Percentiles rank a stretch among this genome's conserved stretches.
Evolutionary conservation across 2,113 vertebrate genomes (phyloP).

Genomic region (Erythrocercus mccallii): DNA sequence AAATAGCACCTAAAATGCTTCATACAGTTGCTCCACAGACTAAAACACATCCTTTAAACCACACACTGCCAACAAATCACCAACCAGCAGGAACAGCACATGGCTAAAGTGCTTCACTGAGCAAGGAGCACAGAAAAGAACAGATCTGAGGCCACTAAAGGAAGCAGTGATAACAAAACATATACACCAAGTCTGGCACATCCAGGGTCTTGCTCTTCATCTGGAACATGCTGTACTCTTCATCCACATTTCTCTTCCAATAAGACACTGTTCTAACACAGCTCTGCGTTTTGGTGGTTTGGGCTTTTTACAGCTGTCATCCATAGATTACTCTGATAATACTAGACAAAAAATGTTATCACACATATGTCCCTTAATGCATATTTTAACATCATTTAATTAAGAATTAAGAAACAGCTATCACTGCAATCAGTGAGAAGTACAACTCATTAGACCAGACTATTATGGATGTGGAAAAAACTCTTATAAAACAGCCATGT

Average conservation of each 20-base stretch:
- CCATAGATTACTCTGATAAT: neutral
- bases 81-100: neutral
- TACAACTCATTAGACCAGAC: conserved; percentile 19
- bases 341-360: neutral
- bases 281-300: neutral
- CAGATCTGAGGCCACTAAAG: neutral
- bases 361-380: neutral
- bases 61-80: neutral
- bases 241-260: neutral
- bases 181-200: neutral
- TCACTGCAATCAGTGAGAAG: conserved; percentile 13
- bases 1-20: neutral
- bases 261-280: neutral
- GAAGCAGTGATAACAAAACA: neutral
- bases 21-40: neutral
- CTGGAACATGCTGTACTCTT: neutral
- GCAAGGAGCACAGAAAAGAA: neutral
- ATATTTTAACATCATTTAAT: conserved; percentile 1
- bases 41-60: neutral
- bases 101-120: neutral
- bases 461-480: neutral
- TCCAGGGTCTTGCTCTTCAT: neutral
- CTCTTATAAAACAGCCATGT: neutral
- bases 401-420: conserved; percentile 15
- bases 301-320: neutral